Percentiles rank a stretch among this genome's conserved stretches.
Conservation (phyloP, 2,113 vertebrate species). For the Gulo gulo region DNA sequence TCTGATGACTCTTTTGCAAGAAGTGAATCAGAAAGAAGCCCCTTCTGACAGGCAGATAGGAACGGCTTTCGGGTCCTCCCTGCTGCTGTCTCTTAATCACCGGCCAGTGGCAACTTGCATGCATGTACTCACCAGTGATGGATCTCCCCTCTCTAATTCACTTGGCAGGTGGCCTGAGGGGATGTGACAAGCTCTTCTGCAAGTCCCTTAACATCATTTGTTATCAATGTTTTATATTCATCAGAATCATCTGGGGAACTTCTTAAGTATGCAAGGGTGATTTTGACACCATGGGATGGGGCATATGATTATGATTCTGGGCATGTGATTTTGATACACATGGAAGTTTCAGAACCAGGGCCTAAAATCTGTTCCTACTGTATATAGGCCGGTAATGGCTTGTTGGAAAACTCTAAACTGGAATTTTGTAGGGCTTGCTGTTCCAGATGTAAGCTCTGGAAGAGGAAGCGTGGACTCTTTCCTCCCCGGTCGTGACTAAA, state of each 20-base stretch:
- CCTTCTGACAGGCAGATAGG: background rate
- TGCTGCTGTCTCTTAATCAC: background rate
- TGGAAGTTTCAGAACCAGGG: constrained; percentile 6
- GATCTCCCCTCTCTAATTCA: background rate
- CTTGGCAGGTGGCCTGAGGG: constrained; percentile 3
- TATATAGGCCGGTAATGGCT: background rate
- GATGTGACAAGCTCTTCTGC: background rate
- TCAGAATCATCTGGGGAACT: background rate
- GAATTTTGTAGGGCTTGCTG: background rate
- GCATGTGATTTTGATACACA: background rate
- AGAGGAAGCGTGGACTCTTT: background rate
- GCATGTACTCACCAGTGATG: background rate
- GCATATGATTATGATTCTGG: background rate
- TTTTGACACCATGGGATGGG: background rate
- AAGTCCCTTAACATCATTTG: background rate
- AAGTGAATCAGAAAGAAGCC: background rate
- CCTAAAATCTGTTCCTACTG: constrained; percentile 14
- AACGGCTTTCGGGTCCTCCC: background rate
- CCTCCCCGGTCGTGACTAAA: background rate
- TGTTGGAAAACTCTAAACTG: background rate
- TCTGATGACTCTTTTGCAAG: background rate
- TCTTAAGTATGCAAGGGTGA: constrained; percentile 40
- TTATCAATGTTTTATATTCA: background rate
- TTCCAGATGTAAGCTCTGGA: background rate
- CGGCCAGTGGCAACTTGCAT: background rate